phyloP scores from a whole-genome alignment of 2,797 vertebrate species.

The Adrianichthys oophorus region DNA sequence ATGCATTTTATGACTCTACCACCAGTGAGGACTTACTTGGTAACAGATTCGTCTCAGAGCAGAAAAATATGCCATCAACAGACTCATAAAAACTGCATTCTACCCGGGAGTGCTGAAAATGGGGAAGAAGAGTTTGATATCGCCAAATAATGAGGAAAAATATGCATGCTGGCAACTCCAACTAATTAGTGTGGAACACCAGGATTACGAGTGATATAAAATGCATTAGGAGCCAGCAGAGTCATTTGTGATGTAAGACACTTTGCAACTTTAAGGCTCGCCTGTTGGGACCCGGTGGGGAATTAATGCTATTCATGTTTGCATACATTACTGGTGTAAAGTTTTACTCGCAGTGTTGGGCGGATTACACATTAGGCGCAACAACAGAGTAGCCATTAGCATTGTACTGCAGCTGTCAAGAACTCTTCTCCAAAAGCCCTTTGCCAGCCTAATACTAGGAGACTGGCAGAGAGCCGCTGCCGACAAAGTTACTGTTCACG shows the following conservation, averaged over 20 bases:
- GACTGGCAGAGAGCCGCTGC: conserved; percentile 57
- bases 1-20: conserved; percentile 13
- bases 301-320: conserved; percentile 78
- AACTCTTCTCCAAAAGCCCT: conserved; percentile 68
- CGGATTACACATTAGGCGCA: conserved; percentile 72
- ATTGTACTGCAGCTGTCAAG: conserved; percentile 72
- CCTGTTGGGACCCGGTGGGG: conserved; percentile 72
- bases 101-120: conserved; percentile 56
- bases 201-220: conserved; percentile 81
- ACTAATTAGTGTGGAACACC: conserved; percentile 77
- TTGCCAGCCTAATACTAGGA: conserved; percentile 40
- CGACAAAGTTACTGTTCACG: conserved; percentile 64
- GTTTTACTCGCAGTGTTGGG: conserved; percentile 68
- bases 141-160: conserved; percentile 72
- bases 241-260: conserved; percentile 78
- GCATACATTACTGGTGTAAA: conserved; percentile 77
- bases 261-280: conserved; percentile 77
- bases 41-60: conserved; percentile 20
- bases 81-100: conserved; percentile 52
- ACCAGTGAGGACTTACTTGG: conserved; percentile 27
- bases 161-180: conserved; percentile 69
- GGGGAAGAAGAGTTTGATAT: conserved; percentile 52
- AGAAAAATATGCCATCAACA: conserved; percentile 41
- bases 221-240: conserved; percentile 72
- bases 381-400: conserved; percentile 69